These are phyloP conservation scores for Apodemia mormo DNA, from an alignment of 2,888 invertebrate species.

Conservation along the genomic window DNA sequence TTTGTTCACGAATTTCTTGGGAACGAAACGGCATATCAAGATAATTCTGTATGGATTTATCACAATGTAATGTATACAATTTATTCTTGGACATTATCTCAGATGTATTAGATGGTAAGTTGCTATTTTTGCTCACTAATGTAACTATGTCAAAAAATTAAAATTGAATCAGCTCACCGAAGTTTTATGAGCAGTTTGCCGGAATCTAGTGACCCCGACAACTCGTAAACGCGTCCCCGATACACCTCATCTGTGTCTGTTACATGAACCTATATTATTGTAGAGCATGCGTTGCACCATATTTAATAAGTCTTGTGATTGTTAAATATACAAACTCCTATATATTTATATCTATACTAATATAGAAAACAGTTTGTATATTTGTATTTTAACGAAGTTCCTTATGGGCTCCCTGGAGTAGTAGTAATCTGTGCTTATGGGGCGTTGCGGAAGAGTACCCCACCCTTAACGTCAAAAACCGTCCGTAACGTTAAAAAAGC, in stretches of 20 bases:
- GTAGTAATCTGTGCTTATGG: too few relatives aligned
- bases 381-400: too few relatives aligned
- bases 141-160: constrained; percentile 60
- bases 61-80: too few relatives aligned
- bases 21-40: too few relatives aligned
- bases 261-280: constrained; percentile 8
- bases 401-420: too few relatives aligned
- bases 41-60: too few relatives aligned
- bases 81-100: not conserved
- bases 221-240: constrained; percentile 71
- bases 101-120: constrained; percentile 29
- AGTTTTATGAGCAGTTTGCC: constrained; percentile 70
- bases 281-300: constrained; percentile 6
- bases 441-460: too few relatives aligned
- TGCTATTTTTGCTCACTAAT: constrained; percentile 27
- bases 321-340: not conserved
- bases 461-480: too few relatives aligned
- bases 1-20: too few relatives aligned
- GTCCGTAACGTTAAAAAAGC: too few relatives aligned
- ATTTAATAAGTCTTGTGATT: not conserved
- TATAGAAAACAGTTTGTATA: too few relatives aligned
- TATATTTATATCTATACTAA: too few relatives aligned
- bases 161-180: constrained; percentile 55
- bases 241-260: constrained; percentile 47
- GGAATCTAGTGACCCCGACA: constrained; percentile 75